Base-by-base conservation (phyloP, 2,888 invertebrate genomes). In the Zeuzera pyrina region DNA sequence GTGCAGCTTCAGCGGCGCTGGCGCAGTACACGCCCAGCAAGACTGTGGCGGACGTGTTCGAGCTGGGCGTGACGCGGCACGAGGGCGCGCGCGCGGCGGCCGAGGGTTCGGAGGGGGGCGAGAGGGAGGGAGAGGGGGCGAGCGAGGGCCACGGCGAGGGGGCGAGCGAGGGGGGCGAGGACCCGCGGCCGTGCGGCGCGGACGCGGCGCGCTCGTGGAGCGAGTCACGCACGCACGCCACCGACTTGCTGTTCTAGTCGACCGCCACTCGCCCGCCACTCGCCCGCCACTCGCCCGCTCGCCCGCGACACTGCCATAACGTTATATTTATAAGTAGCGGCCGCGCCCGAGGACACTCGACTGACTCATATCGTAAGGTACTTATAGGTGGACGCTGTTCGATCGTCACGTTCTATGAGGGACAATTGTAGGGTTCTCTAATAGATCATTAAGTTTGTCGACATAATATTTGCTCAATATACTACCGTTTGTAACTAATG, bases 1-100 rank as follows among this genome's bases (percentile, higher is more conserved):
- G n/a, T n/a, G n/a, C 58, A 51, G 92, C 90, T 42, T 91, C 91
- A 62, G 93, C 94, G 45, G 90, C 89, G 55, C 85, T 95, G 66
- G 88, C 91, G 43, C 91, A 89, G 61, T 95, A 94, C 85, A 93
- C 93, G 53, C 94, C 95, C 37, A 88, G 91, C 81, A 91, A 92
- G 85, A 88, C 86, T 84, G 46, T 81, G 85, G 49, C 87, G 74
- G 53, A 86, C 87, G 83, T 87, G 39, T 94, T 94, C 84, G 90
- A 92, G 77, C 85, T 94, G 40, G 95, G 95, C 31, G 87, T 94
- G 35, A 90, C 92, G 42, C 86, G 91, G 53, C 85, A 85, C 35
- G 65, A 77, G 33, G 61, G 58, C 30, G 40, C 12, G 13, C 32
- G 21, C 36, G 45, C 19, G 41, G 52, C 35, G 39, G 8, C 1